Evolutionary conservation across 2,888 invertebrate genomes (phyloP), one percentile per base, ranked within the genome.

Genomic region (Drosophila sordidula): DNA sequence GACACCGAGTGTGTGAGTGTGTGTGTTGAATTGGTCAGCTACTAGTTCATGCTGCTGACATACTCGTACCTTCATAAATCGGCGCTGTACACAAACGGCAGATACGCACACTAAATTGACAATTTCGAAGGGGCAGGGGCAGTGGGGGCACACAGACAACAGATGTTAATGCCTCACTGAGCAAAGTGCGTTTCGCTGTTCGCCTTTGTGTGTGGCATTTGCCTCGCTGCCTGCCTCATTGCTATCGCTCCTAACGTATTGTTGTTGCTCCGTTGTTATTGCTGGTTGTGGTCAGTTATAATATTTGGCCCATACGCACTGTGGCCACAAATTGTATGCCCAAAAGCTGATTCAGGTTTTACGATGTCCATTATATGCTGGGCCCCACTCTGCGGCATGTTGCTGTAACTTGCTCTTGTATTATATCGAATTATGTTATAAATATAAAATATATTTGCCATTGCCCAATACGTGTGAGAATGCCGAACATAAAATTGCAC

Each of bases 131-230:
- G 12, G 14, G 22, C 2, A 25, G 2, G 12, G 29, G 22, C 11
- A 39, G 29, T 3, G 29, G 32, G 11, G 32, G 22, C 46, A 45
- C 29, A 44, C 73, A 51, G 77, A 75, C 88, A 86, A 74, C 83
- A 86, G 86, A 83, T 85, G 84, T 85, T 88, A 80, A 86, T 88
- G 88, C 88, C 70, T 86, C 75, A 78, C 50, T 80, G 75, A 68
- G 87, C 88, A 85, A 85, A 85, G 84, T 85, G 84, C 88, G 84
- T 86, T 85, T 88, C 80, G 83, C 69, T 85, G 84, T 88, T 75
- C 61, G 73, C 47, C 68, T 66, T 77, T 79, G 50, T 78, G 67
- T 80, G 50, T 68, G 66, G 51, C 52, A 61, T 58, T 57, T 58
- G 47, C 45, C 62, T 42, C 63, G 59, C 58, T 49, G 70, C 44